Evolutionary conservation across 1,140 invertebrate genomes (phyloP).

Genomic region (Zaprionus ghesquierei): DNA sequence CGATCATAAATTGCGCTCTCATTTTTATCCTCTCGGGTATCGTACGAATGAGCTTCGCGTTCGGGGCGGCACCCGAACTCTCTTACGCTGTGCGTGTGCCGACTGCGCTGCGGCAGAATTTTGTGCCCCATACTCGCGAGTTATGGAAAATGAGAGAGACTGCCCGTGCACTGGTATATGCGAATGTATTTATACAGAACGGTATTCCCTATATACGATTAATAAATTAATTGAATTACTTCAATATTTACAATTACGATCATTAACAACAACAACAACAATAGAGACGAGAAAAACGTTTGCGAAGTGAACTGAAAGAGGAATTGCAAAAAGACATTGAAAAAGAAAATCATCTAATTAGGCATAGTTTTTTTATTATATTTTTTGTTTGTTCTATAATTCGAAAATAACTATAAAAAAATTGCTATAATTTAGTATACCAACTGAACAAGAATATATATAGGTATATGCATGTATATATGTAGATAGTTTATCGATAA

Average conservation of each 20-base stretch:
- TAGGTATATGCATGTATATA: neutral
- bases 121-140: no score
- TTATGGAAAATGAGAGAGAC: no score
- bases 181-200: neutral
- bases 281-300: neutral
- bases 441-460: neutral
- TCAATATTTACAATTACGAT: slow-evolving; percentile 20
- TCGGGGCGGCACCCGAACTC: no score
- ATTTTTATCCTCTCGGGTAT: no score
- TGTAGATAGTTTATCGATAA: neutral
- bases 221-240: slow-evolving; percentile 14
- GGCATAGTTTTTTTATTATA: neutral
- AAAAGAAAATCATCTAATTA: neutral
- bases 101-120: no score
- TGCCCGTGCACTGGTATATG: no score
- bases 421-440: neutral
- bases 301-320: neutral
- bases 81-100: no score
- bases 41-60: no score
- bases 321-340: neutral
- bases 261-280: slow-evolving; percentile 1
- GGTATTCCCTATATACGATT: neutral
- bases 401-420: neutral
- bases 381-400: neutral
- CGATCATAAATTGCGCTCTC: no score